These are phyloP conservation scores for Epizoanthus ramosus DNA, from an alignment of 92 coral and sea anemone genomes.

Conservation along the genomic window DNA sequence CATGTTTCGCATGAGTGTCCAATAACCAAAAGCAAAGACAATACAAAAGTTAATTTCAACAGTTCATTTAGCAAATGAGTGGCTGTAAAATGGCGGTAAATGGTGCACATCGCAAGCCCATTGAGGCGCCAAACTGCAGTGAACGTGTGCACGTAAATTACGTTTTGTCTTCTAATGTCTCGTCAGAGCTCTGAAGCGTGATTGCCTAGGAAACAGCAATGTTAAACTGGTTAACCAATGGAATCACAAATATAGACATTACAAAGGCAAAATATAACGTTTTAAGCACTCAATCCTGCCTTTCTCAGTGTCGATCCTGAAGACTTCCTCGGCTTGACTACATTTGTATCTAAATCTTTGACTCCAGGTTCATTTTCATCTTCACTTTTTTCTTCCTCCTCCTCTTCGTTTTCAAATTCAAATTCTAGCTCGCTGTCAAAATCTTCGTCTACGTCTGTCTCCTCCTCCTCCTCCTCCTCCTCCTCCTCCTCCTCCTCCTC, in stretches of 20 bases:
- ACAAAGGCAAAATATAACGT: not conserved
- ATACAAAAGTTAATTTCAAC: no score
- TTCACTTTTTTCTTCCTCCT: conserved; percentile 26
- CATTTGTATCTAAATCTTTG: not conserved
- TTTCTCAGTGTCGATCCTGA: conserved; percentile 36
- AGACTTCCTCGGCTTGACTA: conserved; percentile 22
- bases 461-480: conserved; percentile 6
- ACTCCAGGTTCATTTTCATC: not conserved
- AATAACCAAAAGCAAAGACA: no score
- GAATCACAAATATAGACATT: not conserved
- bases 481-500: not conserved
- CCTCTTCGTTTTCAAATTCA: conserved; percentile 40
- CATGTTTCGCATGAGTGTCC: no score
- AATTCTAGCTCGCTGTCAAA: conserved; percentile 22
- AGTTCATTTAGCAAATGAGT: no score
- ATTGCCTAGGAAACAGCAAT: no score
- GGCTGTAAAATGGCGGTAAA: no score
- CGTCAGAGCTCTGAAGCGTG: no score
- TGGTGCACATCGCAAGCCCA: no score
- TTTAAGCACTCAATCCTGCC: conserved; percentile 8
- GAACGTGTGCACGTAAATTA: no score
- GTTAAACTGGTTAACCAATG: no score
- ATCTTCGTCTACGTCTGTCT: conserved; percentile 14
- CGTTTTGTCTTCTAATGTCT: no score
- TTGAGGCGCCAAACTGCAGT: no score